Conservation (phyloP, 2,888 invertebrate species). For the Drosophila siamana region DNA sequence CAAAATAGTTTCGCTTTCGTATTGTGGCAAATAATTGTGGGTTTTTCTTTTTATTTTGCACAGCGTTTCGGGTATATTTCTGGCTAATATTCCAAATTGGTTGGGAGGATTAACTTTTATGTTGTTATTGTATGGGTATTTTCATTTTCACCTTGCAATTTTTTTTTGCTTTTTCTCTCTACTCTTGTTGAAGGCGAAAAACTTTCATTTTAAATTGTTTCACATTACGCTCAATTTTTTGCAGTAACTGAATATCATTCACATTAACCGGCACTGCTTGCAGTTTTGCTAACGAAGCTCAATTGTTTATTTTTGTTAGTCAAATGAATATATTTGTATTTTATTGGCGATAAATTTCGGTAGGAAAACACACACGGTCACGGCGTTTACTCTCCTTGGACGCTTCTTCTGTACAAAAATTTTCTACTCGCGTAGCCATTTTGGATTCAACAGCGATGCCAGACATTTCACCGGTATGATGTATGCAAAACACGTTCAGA, state of each 20-base stretch:
- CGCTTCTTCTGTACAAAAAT: constrained; percentile 83
- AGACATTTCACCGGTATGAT: constrained; percentile 12
- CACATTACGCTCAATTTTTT: constrained; percentile 29
- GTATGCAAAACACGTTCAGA: constrained; percentile 45
- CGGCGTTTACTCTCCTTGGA: constrained; percentile 78
- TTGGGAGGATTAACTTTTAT: background rate
- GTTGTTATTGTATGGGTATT: constrained; percentile 42
- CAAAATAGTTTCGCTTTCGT: constrained; percentile 59
- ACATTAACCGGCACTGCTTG: constrained; percentile 20
- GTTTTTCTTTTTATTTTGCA: constrained; percentile 29
- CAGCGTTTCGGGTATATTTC: constrained; percentile 20
- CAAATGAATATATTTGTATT: constrained; percentile 56
- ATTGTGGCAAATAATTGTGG: constrained; percentile 21
- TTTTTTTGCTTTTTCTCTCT: constrained; percentile 49
- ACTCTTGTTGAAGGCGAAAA: constrained; percentile 60
- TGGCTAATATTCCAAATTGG: constrained; percentile 26
- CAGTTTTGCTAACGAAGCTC: constrained; percentile 19
- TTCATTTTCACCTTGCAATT: constrained; percentile 63
- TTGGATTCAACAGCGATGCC: constrained; percentile 68
- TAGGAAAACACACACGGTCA: constrained; percentile 73
- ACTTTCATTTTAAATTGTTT: constrained; percentile 69
- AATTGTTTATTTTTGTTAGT: constrained; percentile 66
- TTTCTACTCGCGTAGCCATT: constrained; percentile 80
- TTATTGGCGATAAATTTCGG: constrained; percentile 60
- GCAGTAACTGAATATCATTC: constrained; percentile 17